Conservation (phyloP, 2,113 vertebrate species). For the Phyllostomus discolor region DNA sequence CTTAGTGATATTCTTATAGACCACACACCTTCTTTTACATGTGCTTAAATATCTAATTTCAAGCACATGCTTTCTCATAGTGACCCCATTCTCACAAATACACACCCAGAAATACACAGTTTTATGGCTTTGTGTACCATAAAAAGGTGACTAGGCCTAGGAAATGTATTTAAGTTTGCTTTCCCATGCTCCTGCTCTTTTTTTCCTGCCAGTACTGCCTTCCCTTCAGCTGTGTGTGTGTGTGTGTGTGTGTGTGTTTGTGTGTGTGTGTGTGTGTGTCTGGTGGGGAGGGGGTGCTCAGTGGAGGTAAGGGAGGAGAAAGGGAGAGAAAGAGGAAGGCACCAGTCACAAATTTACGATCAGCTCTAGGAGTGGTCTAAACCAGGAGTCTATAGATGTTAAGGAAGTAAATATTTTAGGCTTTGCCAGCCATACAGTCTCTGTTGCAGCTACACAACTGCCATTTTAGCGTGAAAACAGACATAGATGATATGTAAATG, state of each 20-base stretch:
- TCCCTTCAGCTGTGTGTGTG: not conserved
- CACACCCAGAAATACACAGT: not conserved
- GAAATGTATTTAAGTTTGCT: not conserved
- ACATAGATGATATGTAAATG: not conserved
- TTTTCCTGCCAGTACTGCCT: slow-evolving; percentile 2
- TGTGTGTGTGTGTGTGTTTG: not conserved
- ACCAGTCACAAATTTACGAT: not conserved
- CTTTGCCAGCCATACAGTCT: not conserved
- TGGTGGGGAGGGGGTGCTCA: not conserved
- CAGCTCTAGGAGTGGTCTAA: not conserved
- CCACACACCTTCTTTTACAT: not conserved
- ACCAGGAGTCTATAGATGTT: not conserved
- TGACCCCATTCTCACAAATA: not conserved
- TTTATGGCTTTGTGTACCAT: not conserved
- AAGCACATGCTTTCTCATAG: not conserved
- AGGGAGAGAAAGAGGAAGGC: not conserved
- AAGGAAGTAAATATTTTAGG: not conserved
- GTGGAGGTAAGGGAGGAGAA: not conserved
- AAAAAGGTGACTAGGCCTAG: not conserved
- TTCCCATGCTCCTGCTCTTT: not conserved
- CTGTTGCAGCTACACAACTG: not conserved
- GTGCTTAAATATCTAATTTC: not conserved
- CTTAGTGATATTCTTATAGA: slow-evolving; percentile 15
- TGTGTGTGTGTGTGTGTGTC: not conserved
- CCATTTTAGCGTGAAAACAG: not conserved